Conservation (phyloP, 2,797 vertebrate genomes). For the Melanotaenia trifasciata region DNA sequence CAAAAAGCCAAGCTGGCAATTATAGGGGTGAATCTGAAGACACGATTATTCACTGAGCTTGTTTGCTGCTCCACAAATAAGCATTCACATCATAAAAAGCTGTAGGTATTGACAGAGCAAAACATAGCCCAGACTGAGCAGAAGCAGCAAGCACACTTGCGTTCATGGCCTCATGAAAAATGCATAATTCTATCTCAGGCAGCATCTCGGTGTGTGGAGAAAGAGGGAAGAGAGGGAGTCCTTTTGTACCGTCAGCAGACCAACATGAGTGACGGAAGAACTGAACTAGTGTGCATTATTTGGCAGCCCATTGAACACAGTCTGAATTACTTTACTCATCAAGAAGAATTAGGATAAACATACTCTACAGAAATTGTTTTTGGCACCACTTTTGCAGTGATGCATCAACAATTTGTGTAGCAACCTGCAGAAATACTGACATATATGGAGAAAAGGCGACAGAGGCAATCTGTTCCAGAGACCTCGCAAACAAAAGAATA, state of each 20-base stretch:
- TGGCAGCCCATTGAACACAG: constrained; percentile 46
- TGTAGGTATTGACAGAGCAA: constrained; percentile 71
- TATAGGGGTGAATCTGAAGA: constrained; percentile 44
- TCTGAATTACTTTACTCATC: constrained; percentile 65
- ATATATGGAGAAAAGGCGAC: constrained; percentile 42
- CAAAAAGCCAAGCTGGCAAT: constrained; percentile 31
- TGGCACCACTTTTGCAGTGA: constrained; percentile 26
- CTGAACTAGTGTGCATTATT: constrained; percentile 51
- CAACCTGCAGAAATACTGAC: constrained; percentile 26
- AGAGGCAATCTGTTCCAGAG: constrained; percentile 35
- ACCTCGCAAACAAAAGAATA: constrained; percentile 23
- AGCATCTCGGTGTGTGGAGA: constrained; percentile 63
- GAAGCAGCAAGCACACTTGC: constrained; percentile 58
- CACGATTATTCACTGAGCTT: constrained; percentile 50
- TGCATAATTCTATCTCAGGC: constrained; percentile 76
- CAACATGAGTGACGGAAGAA: constrained; percentile 49
- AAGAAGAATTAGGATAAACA: constrained; percentile 59
- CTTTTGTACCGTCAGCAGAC: constrained; percentile 63
- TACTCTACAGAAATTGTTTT: constrained; percentile 40
- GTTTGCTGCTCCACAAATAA: constrained; percentile 58
- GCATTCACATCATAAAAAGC: constrained; percentile 61
- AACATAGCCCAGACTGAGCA: constrained; percentile 62
- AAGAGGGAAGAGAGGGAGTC: constrained; percentile 62
- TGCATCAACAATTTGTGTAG: constrained; percentile 46
- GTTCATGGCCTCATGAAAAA: constrained; percentile 76